Evolutionary conservation across 2,113 vertebrate genomes (phyloP).

Genomic region (Silurus asotus): DNA sequence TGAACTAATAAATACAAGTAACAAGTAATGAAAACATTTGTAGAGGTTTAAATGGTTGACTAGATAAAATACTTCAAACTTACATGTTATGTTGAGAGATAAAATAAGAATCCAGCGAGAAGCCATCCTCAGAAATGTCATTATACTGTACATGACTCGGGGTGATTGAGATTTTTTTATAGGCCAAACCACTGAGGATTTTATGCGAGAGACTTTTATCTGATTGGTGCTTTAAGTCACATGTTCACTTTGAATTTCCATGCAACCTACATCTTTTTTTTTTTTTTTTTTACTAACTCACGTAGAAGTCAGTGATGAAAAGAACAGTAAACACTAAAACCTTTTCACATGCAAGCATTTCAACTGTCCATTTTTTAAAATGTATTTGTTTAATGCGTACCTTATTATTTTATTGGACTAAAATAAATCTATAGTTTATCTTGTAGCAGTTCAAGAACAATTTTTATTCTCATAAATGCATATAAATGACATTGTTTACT

Average conservation of each 20-base stretch:
- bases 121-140: background rate
- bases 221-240: too few relatives aligned
- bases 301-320: too few relatives aligned
- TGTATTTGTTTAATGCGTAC: background rate
- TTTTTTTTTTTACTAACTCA: too few relatives aligned
- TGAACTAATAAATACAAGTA: background rate
- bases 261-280: too few relatives aligned
- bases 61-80: background rate
- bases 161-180: background rate
- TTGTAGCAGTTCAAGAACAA: background rate
- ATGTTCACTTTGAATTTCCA: too few relatives aligned
- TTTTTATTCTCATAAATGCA: background rate
- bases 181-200: too few relatives aligned
- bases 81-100: slow-evolving; percentile 1
- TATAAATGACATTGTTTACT: background rate
- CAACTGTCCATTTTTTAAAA: background rate
- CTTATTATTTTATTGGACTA: background rate
- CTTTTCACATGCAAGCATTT: background rate
- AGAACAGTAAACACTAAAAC: background rate
- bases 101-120: background rate
- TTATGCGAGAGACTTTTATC: too few relatives aligned
- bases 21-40: too few relatives aligned
- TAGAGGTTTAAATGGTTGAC: too few relatives aligned
- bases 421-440: background rate
- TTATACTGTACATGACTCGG: background rate